phyloP scores from a whole-genome alignment of 2,113 vertebrate genomes.

The Panurus biarmicus region DNA sequence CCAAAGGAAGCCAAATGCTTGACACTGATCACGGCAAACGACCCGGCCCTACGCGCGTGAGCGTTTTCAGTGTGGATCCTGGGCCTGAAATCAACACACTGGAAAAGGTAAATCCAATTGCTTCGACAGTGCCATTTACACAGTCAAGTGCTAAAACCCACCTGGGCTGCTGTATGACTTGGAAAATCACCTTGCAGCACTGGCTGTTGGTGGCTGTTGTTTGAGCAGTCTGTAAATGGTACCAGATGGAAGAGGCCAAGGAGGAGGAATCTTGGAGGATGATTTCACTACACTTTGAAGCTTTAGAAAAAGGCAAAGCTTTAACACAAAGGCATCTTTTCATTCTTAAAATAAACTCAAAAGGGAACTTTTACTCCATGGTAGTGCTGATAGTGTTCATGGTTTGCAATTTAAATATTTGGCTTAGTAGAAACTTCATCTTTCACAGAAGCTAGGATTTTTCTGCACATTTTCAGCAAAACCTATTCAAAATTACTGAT shows the following conservation, averaged over 20 bases:
- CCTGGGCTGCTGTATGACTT: rapidly evolving
- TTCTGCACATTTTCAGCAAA: not conserved
- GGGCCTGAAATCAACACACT: rapidly evolving
- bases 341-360: not conserved
- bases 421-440: not conserved
- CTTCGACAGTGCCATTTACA: not conserved
- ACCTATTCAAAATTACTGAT: not conserved
- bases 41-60: rapidly evolving
- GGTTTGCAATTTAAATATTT: not conserved
- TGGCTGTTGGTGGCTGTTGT: not conserved
- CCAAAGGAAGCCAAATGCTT: not conserved
- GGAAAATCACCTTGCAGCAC: not conserved
- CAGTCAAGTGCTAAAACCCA: rapidly evolving
- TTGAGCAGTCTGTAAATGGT: not conserved
- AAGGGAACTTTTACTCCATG: not conserved
- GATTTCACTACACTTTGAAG: rapidly evolving
- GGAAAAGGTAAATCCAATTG: not conserved
- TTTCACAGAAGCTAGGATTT: not conserved
- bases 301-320: not conserved
- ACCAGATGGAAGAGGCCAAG: not conserved
- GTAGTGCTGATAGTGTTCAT: not conserved
- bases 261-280: not conserved
- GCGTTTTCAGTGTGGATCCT: rapidly evolving
- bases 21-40: not conserved
- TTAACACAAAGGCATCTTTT: not conserved